Evolutionary conservation across 2,888 invertebrate species (phyloP), one percentile per base, ranked within the genome.

Genomic region (Branchellion lobata): DNA sequence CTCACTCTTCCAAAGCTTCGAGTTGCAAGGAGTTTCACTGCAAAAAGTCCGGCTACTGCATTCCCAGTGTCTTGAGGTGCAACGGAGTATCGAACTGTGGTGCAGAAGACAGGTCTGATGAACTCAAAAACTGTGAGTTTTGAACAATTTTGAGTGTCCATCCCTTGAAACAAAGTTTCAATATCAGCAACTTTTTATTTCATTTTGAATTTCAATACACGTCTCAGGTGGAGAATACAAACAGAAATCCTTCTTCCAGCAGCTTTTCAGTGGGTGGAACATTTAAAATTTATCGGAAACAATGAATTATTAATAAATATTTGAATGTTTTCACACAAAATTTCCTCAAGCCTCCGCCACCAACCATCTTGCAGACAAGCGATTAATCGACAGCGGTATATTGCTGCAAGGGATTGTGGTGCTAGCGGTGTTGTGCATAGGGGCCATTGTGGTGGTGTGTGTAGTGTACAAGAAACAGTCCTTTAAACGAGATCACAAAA

Each of bases 71-170:
- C 83, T 89, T 94, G 83, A 91, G 91, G 81, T 94, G 94, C 89
- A 93, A 94, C 88, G 90, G 91, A 82, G 89, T 92, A 83, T 91
- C 91, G 86, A 94, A 97, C 90, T 97, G 98, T 89, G 95, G 95
- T 77, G 90, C 90, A 84, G 92, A 92, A 86, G 89, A 81, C 33
- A 27, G 33, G 29, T 81, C 81, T 1, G 81, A 81, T 53, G 81
- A 81, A 71, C n/a, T 61, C 18, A 33, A 34, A 11, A 74, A 81
- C 29, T 81, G 79, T 81, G 33, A 47, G 81, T 65, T 11, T 34
- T 27, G 31, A 74, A 74, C 21, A 5, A 74, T 11, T 65, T 29
- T 29, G 18, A 27, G 24, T 21, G 14, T 53, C n/a, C 53, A 18
- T 53, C n/a, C n/a, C 53, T 53, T 53, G 14, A 21, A 21, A n/a